These are phyloP conservation scores for Mormyrus proboscirostris DNA, from an alignment of 2,797 vertebrate genomes.

Conservation along the genomic window DNA sequence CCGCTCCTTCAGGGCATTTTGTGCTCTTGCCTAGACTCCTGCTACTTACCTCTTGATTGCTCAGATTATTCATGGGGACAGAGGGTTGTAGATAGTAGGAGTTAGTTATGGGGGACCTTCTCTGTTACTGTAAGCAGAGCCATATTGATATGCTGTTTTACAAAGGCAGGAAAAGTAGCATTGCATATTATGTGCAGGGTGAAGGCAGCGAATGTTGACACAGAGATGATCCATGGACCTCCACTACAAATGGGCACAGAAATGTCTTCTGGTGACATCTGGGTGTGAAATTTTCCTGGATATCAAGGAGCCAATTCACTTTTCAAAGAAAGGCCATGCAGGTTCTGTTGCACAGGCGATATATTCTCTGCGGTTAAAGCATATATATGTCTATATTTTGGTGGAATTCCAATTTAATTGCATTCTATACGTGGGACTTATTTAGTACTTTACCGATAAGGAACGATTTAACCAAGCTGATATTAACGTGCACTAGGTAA, in stretches of 20 bases:
- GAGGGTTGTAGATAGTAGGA: not conserved
- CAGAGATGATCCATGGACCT: not conserved
- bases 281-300: not conserved
- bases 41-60: not conserved
- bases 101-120: not conserved
- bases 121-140: not conserved
- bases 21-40: not conserved
- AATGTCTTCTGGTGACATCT: constrained; percentile 4
- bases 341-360: not conserved
- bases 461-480: not conserved
- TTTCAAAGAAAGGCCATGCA: not conserved
- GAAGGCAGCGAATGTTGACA: not conserved
- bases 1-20: not conserved
- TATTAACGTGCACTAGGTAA: not conserved
- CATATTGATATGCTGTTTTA: not conserved
- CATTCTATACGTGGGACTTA: not conserved
- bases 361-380: not conserved
- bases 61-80: not conserved
- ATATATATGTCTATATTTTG: not conserved
- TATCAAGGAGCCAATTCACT: constrained; percentile 4
- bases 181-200: not conserved
- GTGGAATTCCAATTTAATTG: not conserved
- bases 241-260: not conserved
- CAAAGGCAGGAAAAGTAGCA: not conserved
- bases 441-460: not conserved